Evolutionary conservation across 1,140 invertebrate genomes (phyloP), one percentile per base, ranked within the genome.

Genomic region (Schmidtea mediterranea): DNA sequence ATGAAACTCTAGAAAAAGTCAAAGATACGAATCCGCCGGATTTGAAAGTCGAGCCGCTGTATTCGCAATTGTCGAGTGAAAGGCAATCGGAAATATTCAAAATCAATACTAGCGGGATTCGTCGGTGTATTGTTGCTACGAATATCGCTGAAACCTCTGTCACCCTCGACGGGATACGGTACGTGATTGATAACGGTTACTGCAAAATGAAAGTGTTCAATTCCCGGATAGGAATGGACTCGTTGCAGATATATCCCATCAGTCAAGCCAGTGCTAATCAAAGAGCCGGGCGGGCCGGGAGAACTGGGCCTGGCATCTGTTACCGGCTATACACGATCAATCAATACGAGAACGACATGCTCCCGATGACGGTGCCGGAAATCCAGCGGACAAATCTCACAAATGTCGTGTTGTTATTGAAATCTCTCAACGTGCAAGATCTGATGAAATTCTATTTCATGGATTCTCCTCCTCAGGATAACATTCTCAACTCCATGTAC

Each of bases 11-110:
- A 87, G 73, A 81, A 58, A 94, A 97, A 61, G 82, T 81, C 0
- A 63, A 97, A 9, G 89, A 89, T 0, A 82, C 83, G 0, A 84
- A 95, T 71, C 84, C 94, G 0, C 90, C 89, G 0, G 90, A 97
- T 55, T 65, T 98, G 0, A 90, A 82, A 0, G 83, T 99, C 52
- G 67, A 98, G 5, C 92, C 92, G 0, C 97, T 99, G 54, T 99
- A 97, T 63, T 98, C 92, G 0, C 92, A 98, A 62, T 65, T 98
- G 32, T 90, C 92, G 0, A 89, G 83, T n/a, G 92, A 99, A 68
- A 63, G 97, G 19, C 92, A 98, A 68, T 90, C 90, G 0, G 98
- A 97, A 71, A 98, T 99, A 54, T 99, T 99, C 62, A 86, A 97
- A 64, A 76, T 80, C 55, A 84, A 89, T 0, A 78, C 82, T 16